Base-by-base conservation (phyloP, 2,888 invertebrate genomes). In the Cotesia congregata region DNA sequence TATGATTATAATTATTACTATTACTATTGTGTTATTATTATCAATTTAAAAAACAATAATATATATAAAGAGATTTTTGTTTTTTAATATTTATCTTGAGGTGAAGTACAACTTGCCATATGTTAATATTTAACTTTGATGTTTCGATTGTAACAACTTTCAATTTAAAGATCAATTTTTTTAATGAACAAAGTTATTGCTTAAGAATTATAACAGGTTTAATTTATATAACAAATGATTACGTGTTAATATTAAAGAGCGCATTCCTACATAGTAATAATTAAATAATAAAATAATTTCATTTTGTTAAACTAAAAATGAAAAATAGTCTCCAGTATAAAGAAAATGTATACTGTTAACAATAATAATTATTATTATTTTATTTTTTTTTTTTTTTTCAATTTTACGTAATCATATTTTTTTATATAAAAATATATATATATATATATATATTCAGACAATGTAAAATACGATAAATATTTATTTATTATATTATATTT, bases 1-100 rank as follows among this genome's bases (percentile, higher is more conserved):
- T 20, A 69, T 41, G n/a, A 68, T 30, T 30, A 30, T 38, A 38
- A 77, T 74, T 62, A 75, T 62, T 71, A 70, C 73, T 60, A 73
- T 60, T 64, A 61, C 71, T 12, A 40, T 67, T 30, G 4, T 30
- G 30, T 30, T 50, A 50, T 50, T 12, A 50, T 12, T 50, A 50
- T 50, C 50, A 50, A 50, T 50, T 50, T 50, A 50, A 50, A 50
- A 12, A 50, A 50, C 5, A 50, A 69, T 5, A 69, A 12, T 41
- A 40, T 68, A 68, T 40, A 40, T 40, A 9, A n/a, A 68, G 12
- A 40, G 38, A 40, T 41, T 67, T 67, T 67, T 20, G 62, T 62
- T 20, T 67, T 68, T 68, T 68, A 40, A 40, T 68, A 40, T 68
- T 40, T 68, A 68, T 68, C 40, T 20, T 39, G 40, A 67, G 67